Conservation (phyloP, 2,888 invertebrate species). For the Drosophila nr. perissopoda region DNA sequence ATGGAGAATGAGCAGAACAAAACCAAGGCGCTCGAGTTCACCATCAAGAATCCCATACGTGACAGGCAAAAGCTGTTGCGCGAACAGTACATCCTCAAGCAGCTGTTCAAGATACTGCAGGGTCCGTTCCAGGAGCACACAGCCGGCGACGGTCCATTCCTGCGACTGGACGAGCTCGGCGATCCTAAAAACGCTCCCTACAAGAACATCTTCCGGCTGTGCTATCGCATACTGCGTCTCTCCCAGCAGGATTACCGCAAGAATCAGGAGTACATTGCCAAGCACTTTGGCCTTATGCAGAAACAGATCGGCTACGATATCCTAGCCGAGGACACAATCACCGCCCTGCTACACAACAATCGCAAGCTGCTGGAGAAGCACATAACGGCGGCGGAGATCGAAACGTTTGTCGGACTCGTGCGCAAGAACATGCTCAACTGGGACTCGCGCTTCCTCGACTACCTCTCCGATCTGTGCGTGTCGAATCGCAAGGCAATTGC, state of each 20-base stretch:
- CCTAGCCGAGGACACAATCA: slow-evolving; percentile 99
- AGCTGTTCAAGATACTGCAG: slow-evolving; percentile 94
- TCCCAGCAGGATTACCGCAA: slow-evolving; percentile 99
- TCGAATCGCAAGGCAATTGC: slow-evolving; percentile 99
- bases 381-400: slow-evolving; percentile 98
- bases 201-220: slow-evolving; percentile 97
- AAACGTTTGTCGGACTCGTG: slow-evolving; percentile 98
- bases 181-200: slow-evolving; percentile 97
- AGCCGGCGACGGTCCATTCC: slow-evolving; percentile 91
- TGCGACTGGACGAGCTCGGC: slow-evolving; percentile 94
- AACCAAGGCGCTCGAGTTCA: slow-evolving; percentile 95
- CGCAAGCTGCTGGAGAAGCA: slow-evolving; percentile 98
- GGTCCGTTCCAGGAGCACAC: slow-evolving; percentile 88
- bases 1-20: slow-evolving; percentile 97
- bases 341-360: slow-evolving; percentile 98
- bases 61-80: slow-evolving; percentile 98
- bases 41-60: slow-evolving; percentile 94
- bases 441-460: slow-evolving; percentile 98
- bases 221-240: slow-evolving; percentile 96
- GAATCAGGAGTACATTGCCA: slow-evolving; percentile 99
- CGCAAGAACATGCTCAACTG: slow-evolving; percentile 97
- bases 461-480: slow-evolving; percentile 98
- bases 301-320: slow-evolving; percentile 99
- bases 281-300: slow-evolving; percentile 99
- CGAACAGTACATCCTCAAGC: slow-evolving; percentile 98